A percentile compares a stretch with the other conserved stretches of the same genome.
Evolutionary conservation across 2,113 vertebrate species (phyloP).

Genomic region (Xiphias gladius): DNA sequence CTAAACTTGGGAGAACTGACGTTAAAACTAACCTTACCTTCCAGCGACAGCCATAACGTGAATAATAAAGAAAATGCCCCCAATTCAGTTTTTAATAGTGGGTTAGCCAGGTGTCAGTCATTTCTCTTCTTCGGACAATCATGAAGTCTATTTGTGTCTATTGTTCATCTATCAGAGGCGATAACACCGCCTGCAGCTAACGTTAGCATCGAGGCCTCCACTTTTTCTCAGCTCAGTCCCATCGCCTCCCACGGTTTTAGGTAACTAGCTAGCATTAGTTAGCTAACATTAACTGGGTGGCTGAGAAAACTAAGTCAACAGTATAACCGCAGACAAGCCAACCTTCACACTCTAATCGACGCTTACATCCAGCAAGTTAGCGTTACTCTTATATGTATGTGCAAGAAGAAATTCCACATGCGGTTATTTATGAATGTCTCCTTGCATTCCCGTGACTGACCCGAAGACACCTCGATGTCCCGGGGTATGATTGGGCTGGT

Average conservation of each 20-base stretch:
- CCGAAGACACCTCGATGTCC: conserved; percentile 80
- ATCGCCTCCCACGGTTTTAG: conserved; percentile 56
- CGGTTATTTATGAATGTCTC: conserved; percentile 5
- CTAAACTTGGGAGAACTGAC: conserved; percentile 51
- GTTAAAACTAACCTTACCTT: conserved; percentile 50
- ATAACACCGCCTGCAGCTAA: conserved; percentile 69
- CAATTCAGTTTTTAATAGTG: neutral
- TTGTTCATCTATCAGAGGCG: conserved; percentile 71
- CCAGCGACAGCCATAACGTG: neutral
- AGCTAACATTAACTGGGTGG: conserved; percentile 43
- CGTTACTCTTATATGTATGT: neutral
- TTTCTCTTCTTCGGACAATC: neutral
- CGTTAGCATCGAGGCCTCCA: conserved; percentile 81
- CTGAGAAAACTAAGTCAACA: conserved; percentile 37
- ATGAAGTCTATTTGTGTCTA: conserved; percentile 52
- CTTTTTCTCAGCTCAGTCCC: conserved; percentile 65
- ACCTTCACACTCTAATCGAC: conserved; percentile 1
- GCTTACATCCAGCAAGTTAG: neutral
- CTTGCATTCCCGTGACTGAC: conserved; percentile 66
- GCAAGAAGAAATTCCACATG: neutral
- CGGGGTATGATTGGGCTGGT: conserved; percentile 67
- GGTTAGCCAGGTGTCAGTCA: neutral
- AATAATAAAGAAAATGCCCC: neutral
- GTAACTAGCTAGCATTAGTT: conserved; percentile 51
- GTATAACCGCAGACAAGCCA: conserved; percentile 21